phyloP scores from a whole-genome alignment of 2,797 vertebrate species.

The Gallinago solitaria region DNA sequence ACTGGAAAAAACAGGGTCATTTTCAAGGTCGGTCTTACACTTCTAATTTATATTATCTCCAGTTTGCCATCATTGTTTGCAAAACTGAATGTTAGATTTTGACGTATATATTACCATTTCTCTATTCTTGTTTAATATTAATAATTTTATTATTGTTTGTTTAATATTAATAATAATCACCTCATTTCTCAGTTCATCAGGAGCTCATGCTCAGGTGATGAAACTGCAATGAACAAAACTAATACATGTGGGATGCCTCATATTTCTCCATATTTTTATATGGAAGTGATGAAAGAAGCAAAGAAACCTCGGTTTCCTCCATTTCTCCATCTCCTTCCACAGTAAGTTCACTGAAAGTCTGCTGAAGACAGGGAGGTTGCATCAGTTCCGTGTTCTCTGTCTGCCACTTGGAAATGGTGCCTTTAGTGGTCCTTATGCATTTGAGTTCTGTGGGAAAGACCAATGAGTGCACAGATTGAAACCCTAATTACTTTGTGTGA shows the following conservation, averaged over 20 bases:
- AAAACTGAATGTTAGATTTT: neutral
- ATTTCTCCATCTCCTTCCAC: neutral
- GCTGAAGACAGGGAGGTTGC: neutral
- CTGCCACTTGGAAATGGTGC: neutral
- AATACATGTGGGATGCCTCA: neutral
- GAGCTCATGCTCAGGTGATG: neutral
- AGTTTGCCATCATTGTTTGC: neutral
- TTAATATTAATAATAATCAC: neutral
- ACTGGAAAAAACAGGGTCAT: neutral
- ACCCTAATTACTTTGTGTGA: neutral
- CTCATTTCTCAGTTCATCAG: neutral
- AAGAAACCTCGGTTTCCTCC: neutral
- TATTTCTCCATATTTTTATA: neutral
- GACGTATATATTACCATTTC: neutral
- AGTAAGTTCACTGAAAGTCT: neutral
- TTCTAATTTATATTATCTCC: neutral
- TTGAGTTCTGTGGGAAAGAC: neutral
- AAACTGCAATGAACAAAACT: neutral
- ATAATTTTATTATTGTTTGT: neutral
- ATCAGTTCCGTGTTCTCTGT: neutral
- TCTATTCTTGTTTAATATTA: neutral
- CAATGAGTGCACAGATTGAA: neutral
- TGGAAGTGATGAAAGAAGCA: neutral
- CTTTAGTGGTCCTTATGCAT: neutral
- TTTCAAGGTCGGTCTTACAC: neutral